Evolutionary conservation across 2,113 vertebrate genomes (phyloP).

Genomic region (Gallinago media): DNA sequence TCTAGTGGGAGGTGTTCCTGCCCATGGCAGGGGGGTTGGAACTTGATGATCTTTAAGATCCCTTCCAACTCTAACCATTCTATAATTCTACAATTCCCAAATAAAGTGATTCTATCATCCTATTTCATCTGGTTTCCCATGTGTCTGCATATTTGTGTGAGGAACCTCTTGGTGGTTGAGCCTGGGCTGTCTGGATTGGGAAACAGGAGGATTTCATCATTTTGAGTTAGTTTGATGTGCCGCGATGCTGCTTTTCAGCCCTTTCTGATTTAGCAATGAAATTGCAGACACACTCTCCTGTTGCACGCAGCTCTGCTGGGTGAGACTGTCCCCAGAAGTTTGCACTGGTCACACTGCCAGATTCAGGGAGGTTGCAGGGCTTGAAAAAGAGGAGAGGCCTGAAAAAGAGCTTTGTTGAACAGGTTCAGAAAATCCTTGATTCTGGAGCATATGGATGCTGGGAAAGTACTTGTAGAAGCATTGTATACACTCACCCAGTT

Average conservation of each 20-base stretch:
- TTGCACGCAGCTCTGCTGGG: neutral
- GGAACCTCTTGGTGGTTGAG: accelerated
- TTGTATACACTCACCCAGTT: neutral
- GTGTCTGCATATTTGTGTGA: neutral
- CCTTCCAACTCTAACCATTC: neutral
- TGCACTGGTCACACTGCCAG: accelerated
- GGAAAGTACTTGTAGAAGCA: neutral
- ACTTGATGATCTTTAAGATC: neutral
- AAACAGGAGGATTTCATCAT: neutral
- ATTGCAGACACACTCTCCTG: neutral
- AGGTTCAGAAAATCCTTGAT: neutral
- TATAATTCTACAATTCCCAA: neutral
- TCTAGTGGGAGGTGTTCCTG: neutral
- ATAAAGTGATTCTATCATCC: neutral
- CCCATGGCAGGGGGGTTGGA: neutral
- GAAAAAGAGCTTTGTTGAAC: neutral
- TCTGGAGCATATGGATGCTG: neutral
- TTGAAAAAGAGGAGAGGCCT: neutral
- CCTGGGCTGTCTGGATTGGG: neutral
- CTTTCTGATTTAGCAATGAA: neutral
- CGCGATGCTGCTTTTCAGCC: neutral
- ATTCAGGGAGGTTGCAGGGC: neutral
- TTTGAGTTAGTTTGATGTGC: neutral
- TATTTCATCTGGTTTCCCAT: neutral
- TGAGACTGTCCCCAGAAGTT: neutral